A percentile compares a stretch with the other conserved stretches of the same genome.
Evolutionary conservation across 2,888 invertebrate species (phyloP).

Genomic region (Euphydryas editha): DNA sequence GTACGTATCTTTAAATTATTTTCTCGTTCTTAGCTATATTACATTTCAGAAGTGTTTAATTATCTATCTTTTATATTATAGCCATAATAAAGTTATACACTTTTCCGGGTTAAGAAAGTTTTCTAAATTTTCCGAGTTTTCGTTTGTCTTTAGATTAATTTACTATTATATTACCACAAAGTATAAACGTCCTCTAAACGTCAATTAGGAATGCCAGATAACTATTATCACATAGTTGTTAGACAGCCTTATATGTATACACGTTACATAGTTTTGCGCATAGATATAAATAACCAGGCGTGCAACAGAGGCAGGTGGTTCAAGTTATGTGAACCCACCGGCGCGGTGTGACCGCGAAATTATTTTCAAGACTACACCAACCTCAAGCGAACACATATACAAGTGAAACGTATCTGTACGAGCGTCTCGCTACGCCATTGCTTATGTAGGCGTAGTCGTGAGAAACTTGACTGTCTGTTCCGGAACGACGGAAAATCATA

Average conservation of each 20-base stretch:
- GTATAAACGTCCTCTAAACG: conserved; percentile 41
- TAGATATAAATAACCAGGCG: conserved; percentile 83
- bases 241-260: conserved; percentile 48
- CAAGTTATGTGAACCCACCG: conserved; percentile 80
- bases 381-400: conserved; percentile 67
- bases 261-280: conserved; percentile 72
- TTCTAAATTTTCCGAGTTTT: too few relatives aligned
- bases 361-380: conserved; percentile 83
- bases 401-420: conserved; percentile 57
- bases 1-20: background rate
- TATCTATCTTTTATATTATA: background rate
- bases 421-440: conserved; percentile 72
- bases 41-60: background rate
- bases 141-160: conserved; percentile 11
- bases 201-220: conserved; percentile 52
- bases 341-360: conserved; percentile 82
- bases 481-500: conserved; percentile 51
- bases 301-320: conserved; percentile 80
- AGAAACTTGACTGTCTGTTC: conserved; percentile 72
- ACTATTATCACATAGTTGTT: conserved; percentile 54
- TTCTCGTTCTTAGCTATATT: background rate
- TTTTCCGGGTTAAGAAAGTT: background rate
- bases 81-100: background rate
- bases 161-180: conserved; percentile 26
- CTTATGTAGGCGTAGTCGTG: conserved; percentile 79